Base-by-base conservation (phyloP, 2,113 vertebrate species). In the Cephalopterus ornatus region DNA sequence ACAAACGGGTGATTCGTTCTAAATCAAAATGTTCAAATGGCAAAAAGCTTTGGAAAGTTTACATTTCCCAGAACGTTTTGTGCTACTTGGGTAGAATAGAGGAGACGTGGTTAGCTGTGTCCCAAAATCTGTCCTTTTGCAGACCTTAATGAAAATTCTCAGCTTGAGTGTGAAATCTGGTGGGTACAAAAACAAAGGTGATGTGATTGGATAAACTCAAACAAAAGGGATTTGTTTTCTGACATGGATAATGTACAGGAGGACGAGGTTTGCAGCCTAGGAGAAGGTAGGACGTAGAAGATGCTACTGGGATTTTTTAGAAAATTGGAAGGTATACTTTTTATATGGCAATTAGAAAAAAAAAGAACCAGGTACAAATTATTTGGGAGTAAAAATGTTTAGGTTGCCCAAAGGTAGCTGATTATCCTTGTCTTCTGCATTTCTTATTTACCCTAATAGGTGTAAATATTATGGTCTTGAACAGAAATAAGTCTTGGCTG, bases 81-180 rank as follows among this genome's bases (percentile, higher is more conserved):
- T 67, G 37, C 37, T 44, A 22, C 41, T 33, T 19, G 47, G 41
- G 32, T n/a, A 15, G 44, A 86, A 85, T 62, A 49, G 72, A 81
- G 56, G 66, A 73, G 62, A 53, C 19, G 3, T 26, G 47, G 81
- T 67, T 7, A 87, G 44, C 83, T 89, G 27, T 42, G 30, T 84
- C 85, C 65, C 83, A 47, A 50, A 58, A 75, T 72, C 76, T 81
- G 61, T 75, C 55, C 72, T 89, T 85, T 67, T 41, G 20, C 61
- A 89, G 71, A 49, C 41, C 30, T 84, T 96, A 92, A 96, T 93
- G 86, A 94, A 95, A 88, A 91, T n/a, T 84, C 93, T 50, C 91
- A 91, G 85, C 85, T 96, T 78, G 92, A 87, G 80, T 66, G 83
- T 91, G 91, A 95, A 91, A 78, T 78, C 68, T 15, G 9, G 16